Conservation (phyloP, 2,888 invertebrate genomes). For the Opisthograptis luteolata region DNA sequence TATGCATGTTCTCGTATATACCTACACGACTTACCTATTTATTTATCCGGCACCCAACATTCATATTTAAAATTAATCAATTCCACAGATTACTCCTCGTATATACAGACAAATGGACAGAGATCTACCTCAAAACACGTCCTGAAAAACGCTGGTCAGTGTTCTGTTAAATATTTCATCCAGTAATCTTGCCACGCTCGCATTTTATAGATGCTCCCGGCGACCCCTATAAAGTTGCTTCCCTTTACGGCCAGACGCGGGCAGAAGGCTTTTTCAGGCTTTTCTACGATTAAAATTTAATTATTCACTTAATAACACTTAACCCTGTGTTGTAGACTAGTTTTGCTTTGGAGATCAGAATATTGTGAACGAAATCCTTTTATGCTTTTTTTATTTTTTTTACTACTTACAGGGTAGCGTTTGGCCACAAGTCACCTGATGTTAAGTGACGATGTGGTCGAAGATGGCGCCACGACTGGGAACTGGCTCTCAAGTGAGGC, state of each 20-base stretch:
- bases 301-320: slow-evolving; percentile 34
- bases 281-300: slow-evolving; percentile 49
- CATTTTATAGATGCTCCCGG: slow-evolving; percentile 50
- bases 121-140: slow-evolving; percentile 14
- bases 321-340: slow-evolving; percentile 6
- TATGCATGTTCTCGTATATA: too few species aligned
- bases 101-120: background rate
- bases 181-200: slow-evolving; percentile 51
- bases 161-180: slow-evolving; percentile 61
- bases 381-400: too few species aligned
- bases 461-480: too few species aligned
- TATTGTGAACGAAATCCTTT: background rate
- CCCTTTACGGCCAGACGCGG: slow-evolving; percentile 54
- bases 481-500: too few species aligned
- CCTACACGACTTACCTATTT: too few species aligned
- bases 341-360: background rate
- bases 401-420: background rate
- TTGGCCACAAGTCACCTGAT: background rate
- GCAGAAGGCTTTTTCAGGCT: slow-evolving; percentile 42
- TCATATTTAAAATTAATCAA: background rate
- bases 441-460: too few species aligned
- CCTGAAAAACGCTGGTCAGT: slow-evolving; percentile 41
- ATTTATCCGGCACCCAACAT: too few species aligned
- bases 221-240: slow-evolving; percentile 59
- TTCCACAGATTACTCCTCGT: slow-evolving; percentile 1